A percentile compares a stretch with the other conserved stretches of the same genome.
phyloP scores from a whole-genome alignment of 2,113 vertebrate genomes.

The Camarhynchus parvulus region DNA sequence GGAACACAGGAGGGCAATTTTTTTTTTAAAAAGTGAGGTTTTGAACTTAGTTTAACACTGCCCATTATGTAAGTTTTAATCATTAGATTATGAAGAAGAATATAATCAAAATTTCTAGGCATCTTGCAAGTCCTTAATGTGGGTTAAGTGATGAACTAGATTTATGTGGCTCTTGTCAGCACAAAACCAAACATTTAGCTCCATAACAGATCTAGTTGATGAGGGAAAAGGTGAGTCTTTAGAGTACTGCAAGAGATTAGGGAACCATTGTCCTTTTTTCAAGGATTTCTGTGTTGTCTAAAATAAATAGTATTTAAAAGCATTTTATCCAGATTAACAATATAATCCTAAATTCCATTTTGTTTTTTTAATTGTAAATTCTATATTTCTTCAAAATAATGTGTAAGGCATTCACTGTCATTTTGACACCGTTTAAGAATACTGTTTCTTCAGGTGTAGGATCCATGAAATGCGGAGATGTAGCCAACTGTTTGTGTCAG shows the following conservation, averaged over 20 bases:
- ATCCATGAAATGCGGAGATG: background rate
- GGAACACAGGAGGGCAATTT: accelerated
- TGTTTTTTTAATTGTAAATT: background rate
- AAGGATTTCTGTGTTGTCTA: background rate
- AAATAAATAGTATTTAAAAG: background rate
- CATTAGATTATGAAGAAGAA: background rate
- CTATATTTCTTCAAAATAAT: background rate
- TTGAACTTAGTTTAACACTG: background rate
- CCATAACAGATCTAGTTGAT: accelerated
- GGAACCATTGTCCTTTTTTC: background rate
- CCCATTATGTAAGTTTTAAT: background rate
- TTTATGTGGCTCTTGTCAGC: background rate
- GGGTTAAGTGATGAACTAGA: background rate
- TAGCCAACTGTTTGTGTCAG: background rate
- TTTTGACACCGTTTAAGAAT: background rate
- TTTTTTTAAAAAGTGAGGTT: accelerated
- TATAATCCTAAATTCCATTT: background rate
- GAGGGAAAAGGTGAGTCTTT: background rate
- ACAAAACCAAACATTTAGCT: background rate
- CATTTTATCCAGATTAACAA: background rate
- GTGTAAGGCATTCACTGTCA: background rate
- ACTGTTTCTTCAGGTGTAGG: background rate
- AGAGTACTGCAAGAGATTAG: background rate
- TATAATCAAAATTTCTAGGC: background rate
- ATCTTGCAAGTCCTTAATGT: background rate